phyloP scores from a whole-genome alignment of 2,113 vertebrate species.

The Eudyptes chrysolophus region DNA sequence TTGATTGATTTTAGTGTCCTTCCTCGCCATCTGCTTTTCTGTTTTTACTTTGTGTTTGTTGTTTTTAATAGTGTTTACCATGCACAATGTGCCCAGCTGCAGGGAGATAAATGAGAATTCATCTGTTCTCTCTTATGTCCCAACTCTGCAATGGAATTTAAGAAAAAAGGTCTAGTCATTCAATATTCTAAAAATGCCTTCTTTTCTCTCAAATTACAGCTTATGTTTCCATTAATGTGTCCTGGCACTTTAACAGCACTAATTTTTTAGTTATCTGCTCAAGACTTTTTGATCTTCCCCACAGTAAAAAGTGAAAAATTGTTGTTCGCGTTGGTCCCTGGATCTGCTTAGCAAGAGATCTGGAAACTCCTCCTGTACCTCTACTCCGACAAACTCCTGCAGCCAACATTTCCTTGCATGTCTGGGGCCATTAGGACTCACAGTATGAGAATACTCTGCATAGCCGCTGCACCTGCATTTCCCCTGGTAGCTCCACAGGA shows the following conservation, averaged over 20 bases:
- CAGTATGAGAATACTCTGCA: neutral
- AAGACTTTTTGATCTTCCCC: constrained; percentile 9
- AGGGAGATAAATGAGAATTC: neutral
- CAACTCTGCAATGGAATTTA: neutral
- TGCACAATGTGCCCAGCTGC: neutral
- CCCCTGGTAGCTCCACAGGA: constrained; percentile 48
- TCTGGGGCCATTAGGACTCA: neutral
- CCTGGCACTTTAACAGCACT: neutral
- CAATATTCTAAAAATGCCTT: constrained; percentile 33
- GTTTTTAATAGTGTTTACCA: constrained; percentile 5
- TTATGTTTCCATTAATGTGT: neutral
- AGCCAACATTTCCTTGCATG: neutral
- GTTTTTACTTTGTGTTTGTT: constrained; percentile 11
- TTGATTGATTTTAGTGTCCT: constrained; percentile 1
- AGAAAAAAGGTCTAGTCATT: neutral
- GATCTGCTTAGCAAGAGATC: neutral
- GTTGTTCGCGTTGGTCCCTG: neutral
- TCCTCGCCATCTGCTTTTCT: constrained; percentile 25
- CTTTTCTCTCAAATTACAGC: constrained; percentile 9
- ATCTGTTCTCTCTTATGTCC: neutral
- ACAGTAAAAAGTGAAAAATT: neutral
- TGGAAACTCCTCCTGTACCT: neutral
- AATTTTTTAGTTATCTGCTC: constrained; percentile 11
- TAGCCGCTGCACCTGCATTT: constrained; percentile 48
- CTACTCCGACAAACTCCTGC: neutral